phyloP scores from a whole-genome alignment of 2,113 vertebrate species.

The Saguinus midas region DNA sequence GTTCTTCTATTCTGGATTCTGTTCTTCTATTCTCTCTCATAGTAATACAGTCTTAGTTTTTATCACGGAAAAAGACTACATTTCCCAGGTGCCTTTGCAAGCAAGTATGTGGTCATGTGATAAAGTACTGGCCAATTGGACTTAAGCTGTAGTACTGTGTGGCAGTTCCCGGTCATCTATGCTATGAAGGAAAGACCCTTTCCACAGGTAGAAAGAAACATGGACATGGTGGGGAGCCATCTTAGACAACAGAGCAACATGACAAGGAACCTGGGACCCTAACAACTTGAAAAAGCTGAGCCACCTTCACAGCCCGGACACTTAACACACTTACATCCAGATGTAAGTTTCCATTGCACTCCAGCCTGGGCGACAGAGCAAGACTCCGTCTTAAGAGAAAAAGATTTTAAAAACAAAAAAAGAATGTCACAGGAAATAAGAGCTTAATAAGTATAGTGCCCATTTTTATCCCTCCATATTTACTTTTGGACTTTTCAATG shows the following conservation, averaged over 20 bases:
- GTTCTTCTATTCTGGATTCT: background rate
- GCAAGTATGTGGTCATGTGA: background rate
- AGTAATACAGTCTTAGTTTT: background rate
- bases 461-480: background rate
- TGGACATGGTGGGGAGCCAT: background rate
- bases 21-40: background rate
- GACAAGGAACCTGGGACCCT: background rate
- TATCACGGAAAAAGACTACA: background rate
- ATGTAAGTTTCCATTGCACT: too few relatives aligned
- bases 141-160: background rate
- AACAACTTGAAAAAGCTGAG: background rate
- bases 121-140: background rate
- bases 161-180: background rate
- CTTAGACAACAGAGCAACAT: background rate
- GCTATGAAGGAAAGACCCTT: background rate
- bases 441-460: background rate
- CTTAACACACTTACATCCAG: background rate
- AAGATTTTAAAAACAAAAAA: too few relatives aligned
- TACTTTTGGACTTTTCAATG: background rate
- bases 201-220: background rate
- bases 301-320: background rate
- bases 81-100: constrained; percentile 31
- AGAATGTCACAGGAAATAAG: background rate
- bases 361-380: too few relatives aligned
- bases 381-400: too few relatives aligned